Evolutionary conservation across 2,797 vertebrate genomes (phyloP), one percentile per base, ranked within the genome.

Genomic region (Serranus cabrilla): DNA sequence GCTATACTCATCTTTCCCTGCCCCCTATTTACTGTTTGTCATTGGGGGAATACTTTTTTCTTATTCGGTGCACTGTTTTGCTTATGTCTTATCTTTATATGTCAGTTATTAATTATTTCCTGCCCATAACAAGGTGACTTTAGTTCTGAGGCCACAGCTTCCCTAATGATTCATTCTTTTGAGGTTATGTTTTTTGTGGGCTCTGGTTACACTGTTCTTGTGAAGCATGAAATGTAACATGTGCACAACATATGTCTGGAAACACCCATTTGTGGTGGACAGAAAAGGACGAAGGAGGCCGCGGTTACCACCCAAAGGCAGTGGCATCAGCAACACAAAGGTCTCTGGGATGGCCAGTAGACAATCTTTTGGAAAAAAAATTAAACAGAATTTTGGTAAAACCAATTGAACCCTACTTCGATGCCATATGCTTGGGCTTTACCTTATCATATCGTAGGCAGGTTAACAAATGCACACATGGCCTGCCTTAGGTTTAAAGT

Each of bases 81-180:
- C 43, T 57, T 45, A 18, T 51, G 1, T 39, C 14, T 45, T 23
- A 21, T 12, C 45, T 47, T 49, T 66, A 14, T 43, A 13, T 70
- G 12, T 50, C 11, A 50, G 27, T n/a, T 47, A 23, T 11, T 59
- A 18, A 65, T 56, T 62, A 20, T 54, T 49, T 60, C n/a, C 21
- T 59, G 37, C 23, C 5, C 2, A 16, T 7, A 66, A 16, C 11
- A 31, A 59, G 37, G 12, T 64, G 63, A 55, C 57, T 20, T 11
- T 23, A 31, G 27, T 43, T 55, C 23, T 13, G 9, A 18, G 2
- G 5, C 7, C 20, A 39, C 42, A 14, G 17, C 20, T 42, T 66
- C 46, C n/a, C 17, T 8, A 5, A 10, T 45, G 7, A 16, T 23
- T 3, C 17, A 25, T 51, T 51, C 17, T 65, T 42, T 39, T 31